Evolutionary conservation across 2,888 invertebrate species (phyloP), one percentile per base, ranked within the genome.

Genomic region (Trichogramma evanescens): DNA sequence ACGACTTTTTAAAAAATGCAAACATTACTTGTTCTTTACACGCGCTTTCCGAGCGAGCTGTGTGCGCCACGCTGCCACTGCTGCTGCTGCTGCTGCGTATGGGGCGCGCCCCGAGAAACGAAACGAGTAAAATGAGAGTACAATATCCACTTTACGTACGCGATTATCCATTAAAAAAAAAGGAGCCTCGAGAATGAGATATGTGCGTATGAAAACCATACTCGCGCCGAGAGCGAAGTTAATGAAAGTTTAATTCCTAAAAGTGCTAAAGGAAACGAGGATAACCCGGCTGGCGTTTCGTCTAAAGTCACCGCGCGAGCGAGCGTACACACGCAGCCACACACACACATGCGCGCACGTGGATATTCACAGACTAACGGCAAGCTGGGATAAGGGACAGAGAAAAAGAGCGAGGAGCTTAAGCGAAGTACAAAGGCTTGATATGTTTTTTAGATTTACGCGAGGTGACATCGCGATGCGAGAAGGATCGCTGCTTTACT

Each of bases 221-320:
- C 49, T 53, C 48, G 46, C 40, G 42, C 53, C 54, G 54, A 59
- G 26, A 26, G 26, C 26, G 26, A 59, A 48, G 62, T 49, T 46
- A 58, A 58, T 56, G 50, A 63, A 63, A 58, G 50, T 58, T 60
- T 63, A 63, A 61, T 63, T 61, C 60, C 44, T 26, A 50, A 60
- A 63, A 63, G 54, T 57, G 49, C 54, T 13, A 9, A 13, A 9
- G 48, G 10, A 13, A 9, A 6, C 48, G 48, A 9, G 48, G 5
- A 48, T 13, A 13, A 48, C 6, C 13, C 48, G 48, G 48, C 48
- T 6, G 48, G 10, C 5, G n/a, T 48, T 48, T 9, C 13, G n/a
- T 48, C 48, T 10, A 8, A 9, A 48, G 13, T 10, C 48, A 6
- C 13, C 48, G 48, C 48, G 48, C 13, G 48, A 3, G n/a, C 48